phyloP scores from a whole-genome alignment of 2,888 invertebrate genomes.

The Apoda limacodes region DNA sequence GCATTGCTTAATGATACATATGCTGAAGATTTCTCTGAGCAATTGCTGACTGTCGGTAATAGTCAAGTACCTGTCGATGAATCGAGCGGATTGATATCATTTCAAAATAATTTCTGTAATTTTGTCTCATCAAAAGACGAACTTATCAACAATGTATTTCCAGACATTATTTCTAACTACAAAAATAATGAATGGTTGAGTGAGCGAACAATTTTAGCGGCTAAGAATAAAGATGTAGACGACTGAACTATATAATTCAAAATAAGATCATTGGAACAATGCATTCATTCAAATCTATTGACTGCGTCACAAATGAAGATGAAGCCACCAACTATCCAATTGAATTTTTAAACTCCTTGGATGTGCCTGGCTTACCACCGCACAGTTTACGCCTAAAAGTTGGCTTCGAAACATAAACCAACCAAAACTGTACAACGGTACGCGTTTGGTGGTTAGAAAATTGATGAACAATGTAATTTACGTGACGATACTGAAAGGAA shows the following conservation, averaged over 20 bases:
- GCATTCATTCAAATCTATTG: constrained; percentile 7
- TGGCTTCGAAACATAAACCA: constrained; percentile 19
- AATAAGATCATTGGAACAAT: constrained; percentile 10
- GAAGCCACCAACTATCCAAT: constrained; percentile 17
- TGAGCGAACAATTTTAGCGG: constrained; percentile 12
- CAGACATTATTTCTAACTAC: constrained; percentile 6
- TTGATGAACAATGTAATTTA: constrained; percentile 21
- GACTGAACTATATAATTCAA: constrained; percentile 21
- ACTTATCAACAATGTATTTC: constrained; percentile 16
- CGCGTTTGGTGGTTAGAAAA: constrained; percentile 19
- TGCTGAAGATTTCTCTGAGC: constrained; percentile 14
- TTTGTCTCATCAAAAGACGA: constrained; percentile 20
- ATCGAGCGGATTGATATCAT: constrained; percentile 18
- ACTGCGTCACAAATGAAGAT: constrained; percentile 5
- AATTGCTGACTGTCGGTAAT: constrained; percentile 18
- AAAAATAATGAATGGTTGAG: constrained; percentile 7
- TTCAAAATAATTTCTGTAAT: constrained; percentile 13
- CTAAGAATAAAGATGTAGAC: constrained; percentile 33
- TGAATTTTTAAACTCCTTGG: constrained; percentile 29
- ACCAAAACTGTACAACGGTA: constrained; percentile 21
- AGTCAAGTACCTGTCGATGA: constrained; percentile 25
- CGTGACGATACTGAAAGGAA: constrained; percentile 14
- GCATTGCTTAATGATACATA: constrained; percentile 18
- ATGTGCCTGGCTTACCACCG: constrained; percentile 14
- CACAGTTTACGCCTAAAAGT: background rate